Evolutionary conservation across 2,113 vertebrate genomes (phyloP), one percentile per base, ranked within the genome.

Genomic region (Cavia porcellus): DNA sequence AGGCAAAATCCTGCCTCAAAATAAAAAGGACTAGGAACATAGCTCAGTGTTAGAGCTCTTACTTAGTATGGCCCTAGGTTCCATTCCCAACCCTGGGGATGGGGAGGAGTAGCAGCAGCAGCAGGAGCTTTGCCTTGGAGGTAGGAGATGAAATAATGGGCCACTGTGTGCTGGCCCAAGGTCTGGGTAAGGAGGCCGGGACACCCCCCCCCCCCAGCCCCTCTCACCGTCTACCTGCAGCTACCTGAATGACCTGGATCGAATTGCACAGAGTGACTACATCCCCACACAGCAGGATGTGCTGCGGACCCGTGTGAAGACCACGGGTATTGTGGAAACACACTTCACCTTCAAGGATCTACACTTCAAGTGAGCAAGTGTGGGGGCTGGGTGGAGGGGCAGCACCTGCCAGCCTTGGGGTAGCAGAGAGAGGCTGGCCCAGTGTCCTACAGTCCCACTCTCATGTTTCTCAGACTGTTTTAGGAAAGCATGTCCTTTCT

Each of bases 321-420:
- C 99, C 98, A 99, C 99, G 0, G 99, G 99, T 95, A 99, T 99
- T 0, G 99, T 99, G 87, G 99, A 99, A 98, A 99, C 99, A 19
- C 99, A 99, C 98, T 99, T 99, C 99, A 99, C 99, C 95, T 99
- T 99, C 98, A 99, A 99, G 98, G 99, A 99, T 90, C 99, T 99
- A 94, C 99, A 99, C 98, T 99, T 99, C 99, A 99, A 99, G 99
- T 99, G 98, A 97, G 99, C 92, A 5, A 3, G n/a, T 80, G 0
- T 24, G 22, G 24, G 57, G 52, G 55, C 64, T 12, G 77, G 59
- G 55, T 17, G 15, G 35, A 28, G 24, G 45, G 86, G 75, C 5
- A 28, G 47, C 30, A 24, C 42, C 47, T 72, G 70, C 15, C n/a
- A 47, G 47, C 77, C 64, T n/a, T 72, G 24, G 50, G 64, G 30